A percentile compares a stretch with the other conserved stretches of the same genome.
phyloP scores from a whole-genome alignment of 2,888 invertebrate genomes.

The Oscheius sp. region DNA sequence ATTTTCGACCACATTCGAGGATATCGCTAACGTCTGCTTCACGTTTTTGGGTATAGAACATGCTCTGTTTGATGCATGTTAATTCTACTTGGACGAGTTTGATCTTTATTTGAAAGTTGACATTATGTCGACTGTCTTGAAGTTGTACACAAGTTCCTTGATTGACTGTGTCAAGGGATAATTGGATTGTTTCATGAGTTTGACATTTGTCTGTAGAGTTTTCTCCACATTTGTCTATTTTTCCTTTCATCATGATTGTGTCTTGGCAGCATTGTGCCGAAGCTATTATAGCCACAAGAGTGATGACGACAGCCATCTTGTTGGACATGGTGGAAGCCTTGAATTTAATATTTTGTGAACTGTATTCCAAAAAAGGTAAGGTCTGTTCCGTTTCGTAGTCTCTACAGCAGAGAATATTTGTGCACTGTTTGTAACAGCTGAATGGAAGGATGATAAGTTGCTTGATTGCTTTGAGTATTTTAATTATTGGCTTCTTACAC shows the following conservation, averaged over 20 bases:
- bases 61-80: not conserved
- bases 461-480: not conserved
- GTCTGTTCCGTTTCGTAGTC: not conserved
- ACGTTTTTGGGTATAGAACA: not conserved
- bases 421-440: not conserved
- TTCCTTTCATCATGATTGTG: not conserved
- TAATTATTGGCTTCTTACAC: not conserved
- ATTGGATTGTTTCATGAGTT: not conserved
- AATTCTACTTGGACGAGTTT: not conserved
- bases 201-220: not conserved
- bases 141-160: not conserved
- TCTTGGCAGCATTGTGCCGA: not conserved
- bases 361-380: not conserved
- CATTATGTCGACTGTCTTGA: not conserved
- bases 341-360: not conserved
- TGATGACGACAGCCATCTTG: not conserved
- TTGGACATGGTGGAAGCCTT: not conserved
- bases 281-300: not conserved
- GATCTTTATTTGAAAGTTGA: not conserved
- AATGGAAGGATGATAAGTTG: not conserved
- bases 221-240: not conserved
- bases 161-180: not conserved
- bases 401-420: not conserved
- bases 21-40: not conserved
- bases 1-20: not conserved